phyloP scores from a whole-genome alignment of 2,797 vertebrate species.

The Gymnopithys bicolor region DNA sequence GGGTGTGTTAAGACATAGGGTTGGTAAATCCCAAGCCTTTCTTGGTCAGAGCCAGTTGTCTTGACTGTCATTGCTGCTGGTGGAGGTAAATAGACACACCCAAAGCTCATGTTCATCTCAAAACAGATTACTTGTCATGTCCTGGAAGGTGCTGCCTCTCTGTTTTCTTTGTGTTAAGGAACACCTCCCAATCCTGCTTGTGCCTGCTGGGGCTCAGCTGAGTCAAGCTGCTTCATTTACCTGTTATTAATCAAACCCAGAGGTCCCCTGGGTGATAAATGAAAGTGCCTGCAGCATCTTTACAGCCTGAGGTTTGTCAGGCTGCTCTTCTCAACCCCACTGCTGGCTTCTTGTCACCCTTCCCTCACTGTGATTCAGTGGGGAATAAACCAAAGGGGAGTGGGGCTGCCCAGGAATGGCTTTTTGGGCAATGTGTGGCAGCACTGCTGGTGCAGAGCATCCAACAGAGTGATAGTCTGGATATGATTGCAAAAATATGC shows the following conservation, averaged over 20 bases:
- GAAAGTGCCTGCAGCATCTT: not conserved
- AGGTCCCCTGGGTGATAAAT: not conserved
- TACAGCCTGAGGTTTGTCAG: not conserved
- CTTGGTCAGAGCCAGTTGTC: not conserved
- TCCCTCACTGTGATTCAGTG: fast-evolving
- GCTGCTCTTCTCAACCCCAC: not conserved
- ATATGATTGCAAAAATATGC: not conserved
- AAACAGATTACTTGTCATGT: not conserved
- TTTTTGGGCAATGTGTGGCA: not conserved
- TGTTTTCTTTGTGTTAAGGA: not conserved
- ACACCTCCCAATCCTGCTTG: not conserved
- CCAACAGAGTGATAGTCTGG: not conserved
- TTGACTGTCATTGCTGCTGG: not conserved
- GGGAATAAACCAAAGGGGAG: not conserved
- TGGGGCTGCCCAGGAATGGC: not conserved
- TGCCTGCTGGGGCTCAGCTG: fast-evolving
- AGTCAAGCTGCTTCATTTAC: not conserved
- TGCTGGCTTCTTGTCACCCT: not conserved
- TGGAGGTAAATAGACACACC: not conserved
- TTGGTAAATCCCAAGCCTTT: not conserved
- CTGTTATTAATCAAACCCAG: not conserved
- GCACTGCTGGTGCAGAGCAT: not conserved
- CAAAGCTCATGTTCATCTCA: not conserved
- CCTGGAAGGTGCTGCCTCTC: not conserved
- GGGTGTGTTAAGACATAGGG: not conserved